Evolutionary conservation across 1,140 invertebrate species (phyloP), one percentile per base, ranked within the genome.

Genomic region (Drosophila persimilis): DNA sequence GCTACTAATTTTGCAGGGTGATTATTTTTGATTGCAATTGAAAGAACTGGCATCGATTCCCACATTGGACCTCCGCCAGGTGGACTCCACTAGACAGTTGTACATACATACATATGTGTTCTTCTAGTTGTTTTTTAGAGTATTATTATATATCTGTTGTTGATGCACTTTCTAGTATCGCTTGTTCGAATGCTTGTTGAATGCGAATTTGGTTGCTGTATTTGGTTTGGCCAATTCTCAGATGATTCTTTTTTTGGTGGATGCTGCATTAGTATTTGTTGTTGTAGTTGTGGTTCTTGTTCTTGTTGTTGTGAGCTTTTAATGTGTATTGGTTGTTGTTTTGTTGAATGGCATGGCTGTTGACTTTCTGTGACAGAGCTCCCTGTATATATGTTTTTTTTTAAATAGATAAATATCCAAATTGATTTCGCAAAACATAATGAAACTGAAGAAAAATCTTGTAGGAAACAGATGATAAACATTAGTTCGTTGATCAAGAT

Each of bases 391-490:
- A 83, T 60, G 57, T 44, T 52, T 39, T 39, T 35, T 11, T 35
- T 35, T 39, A 44, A 58, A 39, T 48, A 57, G 22, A 75, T 59
- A 56, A 56, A 52, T 43, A 61, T 73, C 53, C 66, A 50, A 84
- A 65, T 85, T 66, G 53, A 43, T 52, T 47, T 63, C 51, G 62
- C 55, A 80, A 81, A 81, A 64, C 9, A 71, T 57, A 77, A 59
- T 64, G 47, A 45, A 88, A 88, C 60, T 54, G 41, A 72, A 73
- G 60, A 75, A 80, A 74, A 81, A 44, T 26, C 51, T 75, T 65
- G 61, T 77, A 61, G 65, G 53, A 77, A 66, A 73, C 71, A 78
- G 88, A 90, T 90, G 88, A 90, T 90, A 90, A 90, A 90, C 88
- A 90, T 90, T 90, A 83, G 78, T 83, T 79, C 56, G 58, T 39